phyloP scores from a whole-genome alignment of 1,140 invertebrate genomes.

The Meloidogyne exigua region DNA sequence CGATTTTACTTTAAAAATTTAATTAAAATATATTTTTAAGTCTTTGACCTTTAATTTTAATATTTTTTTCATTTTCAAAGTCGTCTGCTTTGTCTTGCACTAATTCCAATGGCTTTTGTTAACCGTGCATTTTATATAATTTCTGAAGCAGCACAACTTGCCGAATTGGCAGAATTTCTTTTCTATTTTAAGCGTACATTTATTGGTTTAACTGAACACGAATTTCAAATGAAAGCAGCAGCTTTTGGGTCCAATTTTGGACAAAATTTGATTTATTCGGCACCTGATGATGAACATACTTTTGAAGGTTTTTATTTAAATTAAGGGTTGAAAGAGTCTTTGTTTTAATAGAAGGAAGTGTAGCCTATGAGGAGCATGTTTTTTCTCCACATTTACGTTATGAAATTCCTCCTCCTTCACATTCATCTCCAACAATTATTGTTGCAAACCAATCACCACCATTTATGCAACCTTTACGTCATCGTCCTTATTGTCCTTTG shows the following conservation, averaged over 20 bases:
- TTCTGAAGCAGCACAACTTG: neutral
- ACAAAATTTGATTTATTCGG: neutral
- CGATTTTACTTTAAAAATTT: no score
- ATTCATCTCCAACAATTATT: neutral
- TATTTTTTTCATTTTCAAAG: neutral
- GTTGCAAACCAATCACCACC: neutral
- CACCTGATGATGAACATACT: neutral
- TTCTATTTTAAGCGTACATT: neutral
- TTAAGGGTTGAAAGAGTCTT: no score
- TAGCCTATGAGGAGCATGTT: neutral
- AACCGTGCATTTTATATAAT: neutral
- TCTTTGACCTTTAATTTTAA: no score
- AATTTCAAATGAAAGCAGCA: neutral
- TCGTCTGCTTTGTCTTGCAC: neutral
- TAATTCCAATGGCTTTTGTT: neutral
- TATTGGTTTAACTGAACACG: neutral
- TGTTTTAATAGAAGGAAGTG: neutral
- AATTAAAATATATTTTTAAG: no score
- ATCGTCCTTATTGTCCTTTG: neutral
- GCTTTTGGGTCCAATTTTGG: neutral
- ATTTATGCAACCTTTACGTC: neutral
- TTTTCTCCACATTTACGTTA: neutral
- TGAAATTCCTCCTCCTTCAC: neutral
- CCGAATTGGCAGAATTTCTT: neutral
- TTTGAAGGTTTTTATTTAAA: neutral